Evolutionary conservation across 2,888 invertebrate genomes (phyloP), one percentile per base, ranked within the genome.

Genomic region (Hirtodrosophila duncani): DNA sequence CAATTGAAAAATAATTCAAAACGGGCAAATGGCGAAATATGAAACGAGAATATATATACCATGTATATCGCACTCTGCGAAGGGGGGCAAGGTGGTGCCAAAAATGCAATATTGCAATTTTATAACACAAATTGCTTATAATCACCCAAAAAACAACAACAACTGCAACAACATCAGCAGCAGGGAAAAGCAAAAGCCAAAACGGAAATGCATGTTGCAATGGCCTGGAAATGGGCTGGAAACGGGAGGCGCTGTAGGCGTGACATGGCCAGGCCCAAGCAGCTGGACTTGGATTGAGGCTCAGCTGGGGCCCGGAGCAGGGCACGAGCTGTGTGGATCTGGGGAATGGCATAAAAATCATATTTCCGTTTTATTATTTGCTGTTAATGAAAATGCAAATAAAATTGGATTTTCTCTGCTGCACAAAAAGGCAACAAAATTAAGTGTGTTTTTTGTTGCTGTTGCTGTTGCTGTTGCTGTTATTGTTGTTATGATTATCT

Each of bases 21-120:
- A 50, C 50, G 30, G 37, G 41, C 60, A 42, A 51, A 53, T 44
- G 41, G 65, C 56, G 68, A 33, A 65, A 68, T 63, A 39, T 41
- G 50, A 49, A 51, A 51, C 26, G 41, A 33, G 51, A 30, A 44
- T 16, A 7, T 7, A 16, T 16, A 21, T n/a, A n/a, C n/a, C n/a
- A n/a, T n/a, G n/a, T n/a, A n/a, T n/a, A n/a, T n/a, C n/a, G n/a
- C n/a, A n/a, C n/a, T n/a, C n/a, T n/a, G n/a, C n/a, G n/a, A n/a
- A n/a, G n/a, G 20, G 13, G n/a, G 14, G 6, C n/a, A 14, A 17
- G 4, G 39, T 37, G 21, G 45, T 39, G 56, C 68, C 43, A 50
- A 72, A 72, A 72, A 77, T 72, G 72, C 77, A 72, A 72, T 72
- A 77, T 77, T 69, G 77, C 77, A 57, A 72, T 77, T 72, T 77